phyloP scores from a whole-genome alignment of 2,113 vertebrate genomes.

The Conger conger region DNA sequence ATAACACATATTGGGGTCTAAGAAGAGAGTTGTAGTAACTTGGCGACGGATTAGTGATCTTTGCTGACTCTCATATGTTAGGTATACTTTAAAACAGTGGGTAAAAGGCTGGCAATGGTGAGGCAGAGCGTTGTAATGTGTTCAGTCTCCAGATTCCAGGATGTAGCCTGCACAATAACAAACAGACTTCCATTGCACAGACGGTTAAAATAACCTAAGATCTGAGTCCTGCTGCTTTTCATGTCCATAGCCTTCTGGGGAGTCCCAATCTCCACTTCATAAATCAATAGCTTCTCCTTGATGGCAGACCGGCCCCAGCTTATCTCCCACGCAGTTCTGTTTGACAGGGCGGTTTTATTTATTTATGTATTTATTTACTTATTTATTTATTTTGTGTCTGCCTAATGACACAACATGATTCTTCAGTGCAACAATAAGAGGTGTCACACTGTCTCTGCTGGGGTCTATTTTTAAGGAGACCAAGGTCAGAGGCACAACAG shows the following conservation, averaged over 20 bases:
- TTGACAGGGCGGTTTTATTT: conserved; percentile 26
- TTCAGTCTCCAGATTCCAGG: not conserved
- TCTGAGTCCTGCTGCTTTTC: conserved; percentile 2
- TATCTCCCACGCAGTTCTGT: conserved; percentile 37
- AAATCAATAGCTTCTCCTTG: not conserved
- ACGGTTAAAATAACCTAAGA: not conserved
- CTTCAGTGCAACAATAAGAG: conserved; percentile 25
- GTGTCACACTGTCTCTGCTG: conserved; percentile 8
- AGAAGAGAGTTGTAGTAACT: not conserved
- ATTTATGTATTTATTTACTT: too few relatives aligned
- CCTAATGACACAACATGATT: conserved; percentile 37
- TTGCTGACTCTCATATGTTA: not conserved
- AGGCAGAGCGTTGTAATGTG: not conserved
- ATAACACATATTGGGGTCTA: too few relatives aligned
- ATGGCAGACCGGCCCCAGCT: conserved; percentile 35
- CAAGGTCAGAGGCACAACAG: conserved; percentile 21
- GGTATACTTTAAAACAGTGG: not conserved
- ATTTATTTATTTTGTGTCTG: not conserved
- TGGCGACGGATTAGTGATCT: not conserved
- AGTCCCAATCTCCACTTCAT: conserved; percentile 26
- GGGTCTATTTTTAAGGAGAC: conserved; percentile 45
- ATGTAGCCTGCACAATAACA: not conserved
- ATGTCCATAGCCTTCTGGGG: not conserved
- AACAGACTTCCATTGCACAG: not conserved
- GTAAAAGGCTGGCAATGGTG: not conserved